phyloP scores from a whole-genome alignment of 2,888 invertebrate species.

The Malacosoma neustria region DNA sequence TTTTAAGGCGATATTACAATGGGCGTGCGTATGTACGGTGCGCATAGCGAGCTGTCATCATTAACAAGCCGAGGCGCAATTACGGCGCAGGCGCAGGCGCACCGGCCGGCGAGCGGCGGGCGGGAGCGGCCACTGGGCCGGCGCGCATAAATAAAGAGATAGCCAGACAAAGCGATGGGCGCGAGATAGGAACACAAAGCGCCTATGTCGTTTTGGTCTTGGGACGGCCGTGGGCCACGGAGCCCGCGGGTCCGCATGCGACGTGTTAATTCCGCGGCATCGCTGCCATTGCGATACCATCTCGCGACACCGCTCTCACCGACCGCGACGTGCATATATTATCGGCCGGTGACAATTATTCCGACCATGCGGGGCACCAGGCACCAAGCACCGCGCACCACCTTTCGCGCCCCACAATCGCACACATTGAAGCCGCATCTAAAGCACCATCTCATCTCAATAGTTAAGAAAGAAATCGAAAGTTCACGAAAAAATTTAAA shows the following conservation, averaged over 20 bases:
- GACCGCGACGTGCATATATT: not conserved
- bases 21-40: slow-evolving; percentile 4
- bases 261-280: slow-evolving; percentile 33
- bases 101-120: not conserved
- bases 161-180: slow-evolving; percentile 24
- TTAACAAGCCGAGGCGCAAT: slow-evolving; percentile 12
- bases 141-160: slow-evolving; percentile 21
- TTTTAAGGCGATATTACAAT: slow-evolving; percentile 3
- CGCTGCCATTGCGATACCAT: slow-evolving; percentile 15
- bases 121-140: slow-evolving; percentile 2
- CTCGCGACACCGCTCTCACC: not conserved
- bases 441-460: too few species aligned
- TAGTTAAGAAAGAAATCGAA: too few species aligned
- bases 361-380: not conserved
- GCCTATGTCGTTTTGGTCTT: slow-evolving; percentile 9
- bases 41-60: slow-evolving; percentile 11
- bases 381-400: too few species aligned
- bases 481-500: too few species aligned
- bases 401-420: too few species aligned
- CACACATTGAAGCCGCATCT: too few species aligned
- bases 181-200: slow-evolving; percentile 3
- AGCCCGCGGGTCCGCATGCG: slow-evolving; percentile 7
- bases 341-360: not conserved
- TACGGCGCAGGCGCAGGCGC: slow-evolving; percentile 9
- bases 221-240: too few species aligned